Conservation (phyloP, 2,888 invertebrate genomes). For the Tolmerus cingulatus region DNA sequence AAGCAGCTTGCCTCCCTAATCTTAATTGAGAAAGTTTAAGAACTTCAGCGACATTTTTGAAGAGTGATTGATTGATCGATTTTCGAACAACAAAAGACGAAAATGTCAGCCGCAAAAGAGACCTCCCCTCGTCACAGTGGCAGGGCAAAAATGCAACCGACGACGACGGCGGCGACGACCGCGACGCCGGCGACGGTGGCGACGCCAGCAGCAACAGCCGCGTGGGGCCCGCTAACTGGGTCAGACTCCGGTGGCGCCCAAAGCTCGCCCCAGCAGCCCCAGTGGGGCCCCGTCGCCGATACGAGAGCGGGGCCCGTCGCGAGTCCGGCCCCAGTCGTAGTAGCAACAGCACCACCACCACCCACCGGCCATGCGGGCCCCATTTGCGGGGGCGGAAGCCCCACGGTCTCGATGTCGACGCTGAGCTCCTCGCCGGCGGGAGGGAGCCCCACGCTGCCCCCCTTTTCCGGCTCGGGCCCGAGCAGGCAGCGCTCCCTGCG, state of each 20-base stretch:
- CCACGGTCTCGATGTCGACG: not conserved
- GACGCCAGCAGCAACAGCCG: constrained; percentile 32
- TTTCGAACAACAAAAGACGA: not conserved
- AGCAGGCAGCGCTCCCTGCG: constrained; percentile 79
- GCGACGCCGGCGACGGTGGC: constrained; percentile 4
- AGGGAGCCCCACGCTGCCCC: constrained; percentile 59
- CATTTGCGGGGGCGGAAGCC: not conserved
- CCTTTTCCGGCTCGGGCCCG: constrained; percentile 65
- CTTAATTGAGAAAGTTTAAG: not conserved
- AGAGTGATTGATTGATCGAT: not conserved
- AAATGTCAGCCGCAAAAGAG: constrained; percentile 59
- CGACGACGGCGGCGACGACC: constrained; percentile 42
- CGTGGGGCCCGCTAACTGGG: constrained; percentile 40
- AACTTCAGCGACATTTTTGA: not conserved
- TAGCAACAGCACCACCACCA: not conserved
- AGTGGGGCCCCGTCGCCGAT: constrained; percentile 31
- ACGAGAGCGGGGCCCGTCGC: not conserved
- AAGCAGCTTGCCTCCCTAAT: not conserved
- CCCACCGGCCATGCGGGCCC: not conserved
- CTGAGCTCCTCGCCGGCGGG: constrained; percentile 42
- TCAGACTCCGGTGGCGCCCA: constrained; percentile 5
- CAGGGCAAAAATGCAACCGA: constrained; percentile 52
- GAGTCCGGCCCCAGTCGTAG: constrained; percentile 53
- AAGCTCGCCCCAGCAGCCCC: not conserved
- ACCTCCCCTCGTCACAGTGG: constrained; percentile 61